phyloP scores from a whole-genome alignment of 2,888 invertebrate genomes.

The Callosobruchus maculatus region DNA sequence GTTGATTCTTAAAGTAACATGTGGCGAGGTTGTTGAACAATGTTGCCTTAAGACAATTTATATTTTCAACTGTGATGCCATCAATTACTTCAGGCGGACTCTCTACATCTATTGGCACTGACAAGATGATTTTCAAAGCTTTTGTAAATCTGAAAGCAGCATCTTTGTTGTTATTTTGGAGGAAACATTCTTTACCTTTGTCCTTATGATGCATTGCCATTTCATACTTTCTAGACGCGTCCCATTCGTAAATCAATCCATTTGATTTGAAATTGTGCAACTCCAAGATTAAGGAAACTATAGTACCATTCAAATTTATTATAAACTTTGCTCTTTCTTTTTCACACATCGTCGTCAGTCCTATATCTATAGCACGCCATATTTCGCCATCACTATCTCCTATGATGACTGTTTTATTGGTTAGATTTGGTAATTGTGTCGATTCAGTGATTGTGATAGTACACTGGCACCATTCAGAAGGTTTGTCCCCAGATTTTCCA shows the following conservation, averaged over 20 bases:
- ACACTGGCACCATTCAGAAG: slow-evolving; percentile 43
- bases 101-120: slow-evolving; percentile 54
- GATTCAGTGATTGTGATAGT: slow-evolving; percentile 34
- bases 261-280: slow-evolving; percentile 43
- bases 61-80: slow-evolving; percentile 50
- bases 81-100: slow-evolving; percentile 50
- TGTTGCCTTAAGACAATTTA: slow-evolving; percentile 60
- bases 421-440: slow-evolving; percentile 24
- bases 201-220: slow-evolving; percentile 50
- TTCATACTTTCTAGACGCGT: slow-evolving; percentile 44
- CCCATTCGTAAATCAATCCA: slow-evolving; percentile 49
- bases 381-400: slow-evolving; percentile 49
- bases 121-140: slow-evolving; percentile 69
- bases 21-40: slow-evolving; percentile 81
- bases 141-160: slow-evolving; percentile 72
- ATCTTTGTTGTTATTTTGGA: slow-evolving; percentile 53
- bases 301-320: slow-evolving; percentile 39
- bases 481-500: slow-evolving; percentile 40
- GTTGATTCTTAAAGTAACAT: slow-evolving; percentile 68
- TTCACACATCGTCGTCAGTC: slow-evolving; percentile 50
- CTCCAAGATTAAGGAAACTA: slow-evolving; percentile 42
- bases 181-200: slow-evolving; percentile 61
- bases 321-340: slow-evolving; percentile 51
- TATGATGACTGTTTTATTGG: slow-evolving; percentile 34
- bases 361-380: slow-evolving; percentile 50